Evolutionary conservation across 2,113 vertebrate species (phyloP).

Genomic region (Nothocercus nigrocapillus): DNA sequence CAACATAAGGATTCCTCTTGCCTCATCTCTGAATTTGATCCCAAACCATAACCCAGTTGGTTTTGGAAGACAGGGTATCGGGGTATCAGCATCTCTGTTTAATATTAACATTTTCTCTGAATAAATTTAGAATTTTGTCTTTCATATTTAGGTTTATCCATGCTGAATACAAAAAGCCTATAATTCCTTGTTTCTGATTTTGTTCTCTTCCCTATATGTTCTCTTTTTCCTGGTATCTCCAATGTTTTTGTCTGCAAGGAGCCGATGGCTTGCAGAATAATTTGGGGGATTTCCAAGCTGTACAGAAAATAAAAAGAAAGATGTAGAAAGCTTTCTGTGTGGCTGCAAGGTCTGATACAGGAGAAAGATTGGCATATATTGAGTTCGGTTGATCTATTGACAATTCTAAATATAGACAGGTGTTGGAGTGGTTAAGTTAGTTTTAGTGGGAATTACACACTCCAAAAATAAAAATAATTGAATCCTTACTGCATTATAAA

Average conservation of each 20-base stretch:
- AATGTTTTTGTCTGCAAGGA: fast-evolving
- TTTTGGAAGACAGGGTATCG: neutral
- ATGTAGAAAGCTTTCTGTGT: fast-evolving
- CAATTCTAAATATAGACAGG: neutral
- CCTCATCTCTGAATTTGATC: neutral
- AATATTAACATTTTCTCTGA: neutral
- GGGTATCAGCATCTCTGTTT: neutral
- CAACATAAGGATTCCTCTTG: neutral
- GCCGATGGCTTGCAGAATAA: neutral
- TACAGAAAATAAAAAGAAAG: neutral
- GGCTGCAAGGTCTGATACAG: neutral
- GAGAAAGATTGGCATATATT: neutral
- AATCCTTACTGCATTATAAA: neutral
- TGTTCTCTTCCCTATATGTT: neutral
- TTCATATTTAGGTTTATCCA: neutral
- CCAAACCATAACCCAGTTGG: fast-evolving
- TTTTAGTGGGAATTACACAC: neutral
- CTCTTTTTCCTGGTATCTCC: fast-evolving
- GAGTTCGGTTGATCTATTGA: neutral
- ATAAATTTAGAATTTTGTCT: neutral
- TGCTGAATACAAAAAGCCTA: neutral
- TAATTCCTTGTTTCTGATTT: neutral
- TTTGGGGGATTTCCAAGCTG: neutral
- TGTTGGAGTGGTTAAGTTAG: neutral
- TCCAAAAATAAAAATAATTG: neutral